These are phyloP conservation scores for Rhingia campestris DNA, from an alignment of 2,888 invertebrate species.

Conservation along the genomic window DNA sequence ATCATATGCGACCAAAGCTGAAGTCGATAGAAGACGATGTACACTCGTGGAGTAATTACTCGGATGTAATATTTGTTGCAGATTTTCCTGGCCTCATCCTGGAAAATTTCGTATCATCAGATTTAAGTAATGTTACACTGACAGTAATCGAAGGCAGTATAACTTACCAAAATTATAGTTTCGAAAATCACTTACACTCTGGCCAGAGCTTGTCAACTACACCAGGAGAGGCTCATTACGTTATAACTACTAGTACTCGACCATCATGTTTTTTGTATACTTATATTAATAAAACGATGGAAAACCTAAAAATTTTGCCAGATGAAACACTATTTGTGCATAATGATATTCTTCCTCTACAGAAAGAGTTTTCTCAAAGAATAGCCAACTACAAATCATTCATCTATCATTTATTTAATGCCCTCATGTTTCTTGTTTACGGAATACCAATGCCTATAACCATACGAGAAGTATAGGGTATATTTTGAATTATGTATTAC, in stretches of 20 bases:
- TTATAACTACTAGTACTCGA: conserved; percentile 86
- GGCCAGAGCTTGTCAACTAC: conserved; percentile 83
- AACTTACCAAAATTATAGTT: conserved; percentile 84
- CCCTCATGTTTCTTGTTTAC: conserved; percentile 84
- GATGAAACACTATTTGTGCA: conserved; percentile 46
- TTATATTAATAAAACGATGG: conserved; percentile 86
- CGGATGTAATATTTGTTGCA: conserved; percentile 93
- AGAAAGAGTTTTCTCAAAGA: conserved; percentile 83
- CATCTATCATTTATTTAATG: conserved; percentile 84
- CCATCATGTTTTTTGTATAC: conserved; percentile 92
- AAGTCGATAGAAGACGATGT: conserved; percentile 86
- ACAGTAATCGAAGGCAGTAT: conserved; percentile 90
- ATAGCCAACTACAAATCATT: conserved; percentile 83
- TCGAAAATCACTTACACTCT: conserved; percentile 77
- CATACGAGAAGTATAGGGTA: conserved; percentile 78
- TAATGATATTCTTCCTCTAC: conserved; percentile 80
- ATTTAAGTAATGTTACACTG: conserved; percentile 89
- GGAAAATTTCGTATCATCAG: conserved; percentile 90
- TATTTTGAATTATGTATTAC: no score
- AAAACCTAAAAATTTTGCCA: conserved; percentile 56
- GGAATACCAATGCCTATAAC: conserved; percentile 85
- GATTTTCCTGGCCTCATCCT: conserved; percentile 93
- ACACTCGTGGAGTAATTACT: conserved; percentile 88
- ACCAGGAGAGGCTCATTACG: conserved; percentile 86
- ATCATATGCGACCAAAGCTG: conserved; percentile 85